Evolutionary conservation across 1,140 invertebrate species (phyloP), one percentile per base, ranked within the genome.

Genomic region (Eubasilissa regina): DNA sequence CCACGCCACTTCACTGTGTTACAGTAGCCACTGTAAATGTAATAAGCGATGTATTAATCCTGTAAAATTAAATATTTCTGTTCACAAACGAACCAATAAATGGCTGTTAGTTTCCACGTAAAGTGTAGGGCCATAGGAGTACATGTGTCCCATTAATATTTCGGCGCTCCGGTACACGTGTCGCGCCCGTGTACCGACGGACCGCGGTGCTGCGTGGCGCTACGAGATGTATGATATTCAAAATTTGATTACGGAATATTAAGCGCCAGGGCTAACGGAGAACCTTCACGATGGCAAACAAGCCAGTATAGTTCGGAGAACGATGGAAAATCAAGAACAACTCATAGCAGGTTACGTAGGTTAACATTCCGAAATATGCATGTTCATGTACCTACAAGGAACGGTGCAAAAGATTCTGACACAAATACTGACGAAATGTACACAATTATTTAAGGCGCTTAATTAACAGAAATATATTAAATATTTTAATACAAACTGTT

Each of bases 161-260:
- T 64, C 35, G 60, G 13, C 60, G 10, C 35, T 25, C 19, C 10
- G 55, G 55, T 64, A 35, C 35, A 64, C 10, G 60, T 64, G 35
- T 64, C 19, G 21, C 55, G 21, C 25, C 48, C 48, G 11, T 51
- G n/a, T 8, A 51, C 48, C 35, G 60, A 10, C n/a, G 11, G n/a
- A n/a, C 21, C 13, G 21, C 58, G 58, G 21, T 11, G 8, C 58
- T 4, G 55, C 55, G 55, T 58, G 55, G 60, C 66, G 66, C 66
- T 70, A 48, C n/a, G 45, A 79, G 70, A 75, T 64, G 73, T 58
- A 79, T 66, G 78, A 74, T 75, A 75, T 75, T 79, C 78, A 68
- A 75, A 79, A 79, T 79, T 79, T 79, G 78, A 79, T 79, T 79
- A 79, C 19, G 78, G 35, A 44, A 75, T 79, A 79, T 79, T 79